phyloP scores from a whole-genome alignment of 2,113 vertebrate species.

The Chlorodrepanis virens region DNA sequence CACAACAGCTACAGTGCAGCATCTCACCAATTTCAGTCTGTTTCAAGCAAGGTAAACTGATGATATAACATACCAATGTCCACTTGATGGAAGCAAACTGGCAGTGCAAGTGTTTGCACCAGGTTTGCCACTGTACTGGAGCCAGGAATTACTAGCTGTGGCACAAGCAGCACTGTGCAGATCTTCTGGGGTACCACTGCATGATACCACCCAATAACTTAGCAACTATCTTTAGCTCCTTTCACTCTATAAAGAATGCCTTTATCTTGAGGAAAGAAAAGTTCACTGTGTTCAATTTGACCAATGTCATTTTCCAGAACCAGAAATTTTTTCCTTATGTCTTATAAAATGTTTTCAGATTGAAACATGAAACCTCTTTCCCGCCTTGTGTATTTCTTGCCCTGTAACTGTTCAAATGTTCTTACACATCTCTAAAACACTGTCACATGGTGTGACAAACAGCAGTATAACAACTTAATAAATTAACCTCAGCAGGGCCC shows the following conservation, averaged over 20 bases:
- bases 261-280: not conserved
- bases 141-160: not conserved
- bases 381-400: not conserved
- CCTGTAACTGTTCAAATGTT: not conserved
- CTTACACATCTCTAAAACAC: not conserved
- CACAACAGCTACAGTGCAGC: not conserved
- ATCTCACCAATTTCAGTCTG: not conserved
- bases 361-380: not conserved
- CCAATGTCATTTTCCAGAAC: not conserved
- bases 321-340: not conserved
- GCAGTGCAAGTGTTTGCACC: not conserved
- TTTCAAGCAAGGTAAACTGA: not conserved
- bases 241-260: not conserved
- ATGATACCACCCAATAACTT: not conserved
- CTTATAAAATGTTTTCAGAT: not conserved
- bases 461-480: not conserved
- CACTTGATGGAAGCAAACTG: not conserved
- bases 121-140: not conserved
- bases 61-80: not conserved
- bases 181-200: not conserved
- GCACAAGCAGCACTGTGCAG: not conserved
- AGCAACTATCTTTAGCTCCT: not conserved
- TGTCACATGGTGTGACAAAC: not conserved
- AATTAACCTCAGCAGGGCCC: not conserved
- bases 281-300: not conserved